Conservation (phyloP, 2,888 invertebrate genomes). For the Nineta flava region DNA sequence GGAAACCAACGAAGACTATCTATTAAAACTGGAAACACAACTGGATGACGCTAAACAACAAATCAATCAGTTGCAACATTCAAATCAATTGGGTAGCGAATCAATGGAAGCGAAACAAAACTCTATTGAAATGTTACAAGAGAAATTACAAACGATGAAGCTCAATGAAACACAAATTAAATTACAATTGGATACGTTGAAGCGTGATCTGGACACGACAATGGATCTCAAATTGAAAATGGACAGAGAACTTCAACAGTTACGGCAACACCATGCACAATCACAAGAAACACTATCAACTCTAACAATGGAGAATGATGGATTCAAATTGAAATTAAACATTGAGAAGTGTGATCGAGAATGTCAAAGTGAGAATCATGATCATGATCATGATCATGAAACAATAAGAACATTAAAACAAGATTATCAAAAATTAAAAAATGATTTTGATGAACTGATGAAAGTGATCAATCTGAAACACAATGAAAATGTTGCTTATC, state of each 20-base stretch:
- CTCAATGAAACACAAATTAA: neutral
- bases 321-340: too few relatives aligned
- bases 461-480: slow-evolving; percentile 65
- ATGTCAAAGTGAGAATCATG: too few relatives aligned
- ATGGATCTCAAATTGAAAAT: too few relatives aligned
- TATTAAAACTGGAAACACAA: slow-evolving; percentile 45
- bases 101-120: slow-evolving; percentile 23
- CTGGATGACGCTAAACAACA: slow-evolving; percentile 32
- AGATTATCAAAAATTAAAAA: slow-evolving; percentile 24
- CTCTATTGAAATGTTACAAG: neutral
- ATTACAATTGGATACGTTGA: neutral
- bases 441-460: slow-evolving; percentile 54
- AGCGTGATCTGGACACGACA: neutral
- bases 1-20: slow-evolving; percentile 54
- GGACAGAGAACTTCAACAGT: neutral
- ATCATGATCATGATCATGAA: too few relatives aligned
- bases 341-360: too few relatives aligned
- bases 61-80: slow-evolving; percentile 28
- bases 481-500: slow-evolving; percentile 69
- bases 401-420: too few relatives aligned
- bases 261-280: neutral
- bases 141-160: neutral
- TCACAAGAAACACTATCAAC: too few relatives aligned
- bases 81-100: slow-evolving; percentile 32
- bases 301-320: too few relatives aligned